Percentiles rank a stretch among this genome's conserved stretches.
These are phyloP conservation scores for Tokudaia muenninki DNA, from an alignment of 2,797 vertebrate genomes.

Conservation along the genomic window DNA sequence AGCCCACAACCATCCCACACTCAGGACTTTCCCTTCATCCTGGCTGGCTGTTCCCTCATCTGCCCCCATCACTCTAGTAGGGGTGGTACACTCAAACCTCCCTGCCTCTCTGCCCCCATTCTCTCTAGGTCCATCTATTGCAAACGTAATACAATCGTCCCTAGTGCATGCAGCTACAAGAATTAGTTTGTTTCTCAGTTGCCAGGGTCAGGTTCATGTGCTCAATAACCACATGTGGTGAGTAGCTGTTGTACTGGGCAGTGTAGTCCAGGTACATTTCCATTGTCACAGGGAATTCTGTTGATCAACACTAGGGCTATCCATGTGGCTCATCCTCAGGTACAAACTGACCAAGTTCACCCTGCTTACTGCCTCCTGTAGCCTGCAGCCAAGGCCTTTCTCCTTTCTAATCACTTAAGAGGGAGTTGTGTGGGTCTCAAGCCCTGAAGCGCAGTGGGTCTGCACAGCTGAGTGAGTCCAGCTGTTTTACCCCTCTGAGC, in stretches of 20 bases:
- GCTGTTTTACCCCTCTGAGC: background rate
- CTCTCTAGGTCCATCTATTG: background rate
- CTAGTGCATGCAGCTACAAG: background rate
- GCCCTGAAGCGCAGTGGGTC: background rate
- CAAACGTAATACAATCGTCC: background rate
- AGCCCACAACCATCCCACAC: background rate
- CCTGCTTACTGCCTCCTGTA: background rate
- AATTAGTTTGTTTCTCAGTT: background rate
- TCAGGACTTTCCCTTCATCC: background rate
- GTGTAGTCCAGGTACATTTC: background rate
- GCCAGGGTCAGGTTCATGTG: background rate
- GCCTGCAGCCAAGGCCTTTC: background rate
- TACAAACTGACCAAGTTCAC: background rate
- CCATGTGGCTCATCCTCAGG: background rate
- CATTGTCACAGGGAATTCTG: background rate
- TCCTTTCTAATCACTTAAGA: background rate
- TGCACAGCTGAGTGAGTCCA: background rate
- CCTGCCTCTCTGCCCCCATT: background rate
- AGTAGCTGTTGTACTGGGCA: background rate
- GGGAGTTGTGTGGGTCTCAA: background rate
- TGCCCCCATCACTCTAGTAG: background rate
- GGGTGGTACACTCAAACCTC: accelerated
- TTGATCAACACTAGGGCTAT: background rate
- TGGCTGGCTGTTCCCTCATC: background rate
- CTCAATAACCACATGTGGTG: background rate